Percentiles rank a stretch among this genome's conserved stretches.
Conservation (phyloP, 92 coral and sea anemone species). For the Diadumene lineata region DNA sequence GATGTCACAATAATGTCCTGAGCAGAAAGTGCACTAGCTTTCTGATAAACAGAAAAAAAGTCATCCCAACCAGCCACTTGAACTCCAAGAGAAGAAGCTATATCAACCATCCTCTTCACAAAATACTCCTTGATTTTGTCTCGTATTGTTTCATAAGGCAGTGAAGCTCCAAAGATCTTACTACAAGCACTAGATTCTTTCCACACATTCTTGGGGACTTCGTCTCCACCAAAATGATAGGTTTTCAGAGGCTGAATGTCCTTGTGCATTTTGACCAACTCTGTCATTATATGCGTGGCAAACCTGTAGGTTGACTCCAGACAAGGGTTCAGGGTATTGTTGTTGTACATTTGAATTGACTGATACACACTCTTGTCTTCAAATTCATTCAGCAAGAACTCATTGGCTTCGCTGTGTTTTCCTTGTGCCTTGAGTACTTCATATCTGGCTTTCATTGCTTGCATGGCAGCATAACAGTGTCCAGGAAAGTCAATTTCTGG, state of each 20-base stretch:
- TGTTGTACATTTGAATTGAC: slow-evolving; percentile 67
- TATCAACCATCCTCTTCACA: slow-evolving; percentile 30
- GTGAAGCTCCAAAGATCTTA: not conserved
- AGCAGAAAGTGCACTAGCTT: not conserved
- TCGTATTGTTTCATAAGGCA: slow-evolving; percentile 12
- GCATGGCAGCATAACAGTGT: slow-evolving; percentile 71
- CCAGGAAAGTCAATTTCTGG: slow-evolving; percentile 94
- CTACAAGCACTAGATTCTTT: slow-evolving; percentile 54
- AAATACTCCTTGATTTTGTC: slow-evolving; percentile 56
- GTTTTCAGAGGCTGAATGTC: slow-evolving; percentile 61
- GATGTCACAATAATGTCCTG: slow-evolving; percentile 12
- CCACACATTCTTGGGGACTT: slow-evolving; percentile 70
- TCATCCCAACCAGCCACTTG: slow-evolving; percentile 77
- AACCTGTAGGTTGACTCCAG: slow-evolving; percentile 63
- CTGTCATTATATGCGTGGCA: slow-evolving; percentile 45
- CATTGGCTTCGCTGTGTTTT: slow-evolving; percentile 31
- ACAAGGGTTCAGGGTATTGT: slow-evolving; percentile 82
- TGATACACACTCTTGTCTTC: slow-evolving; percentile 56
- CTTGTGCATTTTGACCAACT: slow-evolving; percentile 41
- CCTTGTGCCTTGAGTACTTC: slow-evolving; percentile 25
- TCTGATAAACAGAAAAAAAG: slow-evolving; percentile 22
- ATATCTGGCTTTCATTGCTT: slow-evolving; percentile 67
- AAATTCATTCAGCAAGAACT: slow-evolving; percentile 58
- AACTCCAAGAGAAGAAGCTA: slow-evolving; percentile 35
- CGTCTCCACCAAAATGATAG: slow-evolving; percentile 79